Evolutionary conservation across 2,113 vertebrate genomes (phyloP), one percentile per base, ranked within the genome.

Genomic region (Pteruthius melanotis): DNA sequence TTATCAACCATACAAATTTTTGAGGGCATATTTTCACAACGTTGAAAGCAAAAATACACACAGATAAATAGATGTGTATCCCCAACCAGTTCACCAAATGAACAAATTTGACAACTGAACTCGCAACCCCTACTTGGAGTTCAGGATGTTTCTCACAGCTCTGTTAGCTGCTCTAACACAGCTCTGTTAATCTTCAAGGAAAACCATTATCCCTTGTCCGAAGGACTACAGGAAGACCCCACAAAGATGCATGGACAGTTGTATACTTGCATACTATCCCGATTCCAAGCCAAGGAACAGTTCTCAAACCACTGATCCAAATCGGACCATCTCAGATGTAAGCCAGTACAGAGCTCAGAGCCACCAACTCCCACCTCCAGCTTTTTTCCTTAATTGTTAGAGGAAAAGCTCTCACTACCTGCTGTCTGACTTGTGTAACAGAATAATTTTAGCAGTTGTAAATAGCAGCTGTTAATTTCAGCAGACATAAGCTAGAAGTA

Each of bases 291-390:
- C 42, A 91, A 11, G 22, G 20, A 57, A 17, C 1, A 3, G 19
- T 19, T 87, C 80, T 79, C 37, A 89, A 71, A 45, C 15, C 26
- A 35, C 31, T 1, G 3, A 80, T 47, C 45, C 57, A 61, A 66
- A 59, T 66, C 17, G 63, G 44, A 52, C 26, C 23, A 33, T 56
- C 22, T 27, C 56, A 87, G 30, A 70, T 49, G 21, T 15, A 68
- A 56, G 22, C 42, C 28, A 37, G 26, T 49, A 42, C 60, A 74
- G 47, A 70, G 6, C 40, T 80, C 30, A 59, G 63, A 66, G 47
- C 10, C 0, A 0, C 19, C 37, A 42, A 6, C 24, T 74, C 7
- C 22, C 54, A 42, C 26, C 5, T 40, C 1, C 2, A n/a, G 12
- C 8, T 57, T 74, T 53, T 50, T 26, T 24, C 35, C 27, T 53